Conservation (phyloP, 2,113 vertebrate genomes). For the Bufo gargarizans region DNA sequence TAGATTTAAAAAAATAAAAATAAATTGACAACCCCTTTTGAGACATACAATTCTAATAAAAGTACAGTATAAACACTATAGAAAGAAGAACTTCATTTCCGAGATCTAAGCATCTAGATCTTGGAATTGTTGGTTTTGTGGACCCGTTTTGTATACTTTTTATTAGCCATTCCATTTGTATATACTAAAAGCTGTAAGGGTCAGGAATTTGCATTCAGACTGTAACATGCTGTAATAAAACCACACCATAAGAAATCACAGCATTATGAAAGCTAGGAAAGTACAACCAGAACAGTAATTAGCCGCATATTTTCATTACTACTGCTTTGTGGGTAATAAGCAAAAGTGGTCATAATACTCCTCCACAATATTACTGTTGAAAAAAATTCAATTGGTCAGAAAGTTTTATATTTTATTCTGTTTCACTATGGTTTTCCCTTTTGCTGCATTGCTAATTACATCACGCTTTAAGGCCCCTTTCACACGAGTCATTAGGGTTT, state of each 20-base stretch:
- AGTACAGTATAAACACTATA: background rate
- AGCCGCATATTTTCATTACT: background rate
- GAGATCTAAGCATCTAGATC: too few relatives aligned
- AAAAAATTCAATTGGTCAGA: background rate
- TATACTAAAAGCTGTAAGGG: background rate
- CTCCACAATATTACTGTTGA: background rate
- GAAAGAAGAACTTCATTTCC: background rate
- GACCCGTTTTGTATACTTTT: background rate
- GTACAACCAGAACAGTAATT: background rate
- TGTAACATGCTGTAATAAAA: background rate
- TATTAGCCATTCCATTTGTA: background rate
- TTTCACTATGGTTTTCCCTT: background rate
- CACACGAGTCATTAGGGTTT: too few relatives aligned
- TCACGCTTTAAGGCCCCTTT: background rate
- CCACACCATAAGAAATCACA: background rate
- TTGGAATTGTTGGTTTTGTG: background rate
- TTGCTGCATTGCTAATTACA: background rate
- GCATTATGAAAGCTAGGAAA: background rate
- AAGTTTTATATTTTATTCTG: background rate
- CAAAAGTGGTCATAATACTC: background rate
- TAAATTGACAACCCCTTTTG: background rate
- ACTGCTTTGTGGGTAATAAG: background rate
- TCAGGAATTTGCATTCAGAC: background rate
- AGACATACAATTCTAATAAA: background rate
- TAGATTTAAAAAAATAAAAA: too few relatives aligned